Evolutionary conservation across 2,797 vertebrate species (phyloP), one percentile per base, ranked within the genome.

Genomic region (Benthosema pterotum): DNA sequence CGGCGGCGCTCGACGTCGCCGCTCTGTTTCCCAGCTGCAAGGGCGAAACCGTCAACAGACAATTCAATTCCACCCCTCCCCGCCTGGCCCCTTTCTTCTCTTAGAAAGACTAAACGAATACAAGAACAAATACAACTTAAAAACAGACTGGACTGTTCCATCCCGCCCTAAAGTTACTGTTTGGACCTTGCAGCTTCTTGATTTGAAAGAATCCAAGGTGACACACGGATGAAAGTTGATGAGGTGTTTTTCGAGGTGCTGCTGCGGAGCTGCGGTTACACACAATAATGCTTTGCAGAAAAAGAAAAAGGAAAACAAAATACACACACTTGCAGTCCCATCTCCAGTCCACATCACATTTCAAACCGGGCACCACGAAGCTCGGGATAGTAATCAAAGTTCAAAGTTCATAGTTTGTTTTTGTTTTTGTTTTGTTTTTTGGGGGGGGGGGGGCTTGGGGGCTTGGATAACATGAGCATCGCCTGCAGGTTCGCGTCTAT

Each of bases 401-500:
- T 42, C 17, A 56, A 43, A 42, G 45, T 32, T 69, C 52, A 38
- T 28, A n/a, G 51, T 55, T 46, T 15, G n/a, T n/a, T n/a, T n/a
- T n/a, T n/a, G n/a, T n/a, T n/a, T n/a, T n/a, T n/a, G n/a, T n/a
- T n/a, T n/a, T n/a, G n/a, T n/a, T n/a, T n/a, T n/a, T n/a, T n/a
- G n/a, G n/a, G n/a, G n/a, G n/a, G n/a, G n/a, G n/a, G n/a, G n/a
- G n/a, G n/a, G n/a, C n/a, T n/a, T n/a, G n/a, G n/a, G 69, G 49
- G 52, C 25, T 42, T 42, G 7, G 22, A 13, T 2, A n/a, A n/a
- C n/a, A 13, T 54, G 47, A 58, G 60, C 67, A 63, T 67, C 63
- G 69, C 69, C 63, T 58, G 65, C 38, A 43, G 45, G 60, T 57
- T 52, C 61, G 63, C 47, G 18, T 49, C 2, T 46, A n/a, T n/a